Evolutionary conservation across 2,888 invertebrate genomes (phyloP).

Genomic region (Eurytoma californica): DNA sequence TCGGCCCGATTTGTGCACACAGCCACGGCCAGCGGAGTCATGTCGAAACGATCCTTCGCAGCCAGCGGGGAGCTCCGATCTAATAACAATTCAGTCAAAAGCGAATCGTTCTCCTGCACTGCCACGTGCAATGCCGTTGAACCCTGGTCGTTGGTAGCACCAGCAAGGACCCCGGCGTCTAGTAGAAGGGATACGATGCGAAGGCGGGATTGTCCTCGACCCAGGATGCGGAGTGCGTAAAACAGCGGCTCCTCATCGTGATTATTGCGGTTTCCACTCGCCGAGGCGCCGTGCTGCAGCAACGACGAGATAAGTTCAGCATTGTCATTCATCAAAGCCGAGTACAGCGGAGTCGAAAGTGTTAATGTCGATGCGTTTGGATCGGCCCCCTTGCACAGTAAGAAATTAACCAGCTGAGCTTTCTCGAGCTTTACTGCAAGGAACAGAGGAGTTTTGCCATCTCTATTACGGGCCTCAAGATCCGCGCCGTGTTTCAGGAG

Average conservation of each 20-base stretch:
- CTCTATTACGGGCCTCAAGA: constrained; percentile 1
- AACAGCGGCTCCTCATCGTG: constrained; percentile 26
- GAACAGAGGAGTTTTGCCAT: constrained; percentile 26
- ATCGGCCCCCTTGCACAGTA: constrained; percentile 2
- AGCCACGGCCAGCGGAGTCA: neutral
- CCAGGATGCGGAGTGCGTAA: constrained; percentile 10
- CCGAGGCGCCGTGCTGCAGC: neutral
- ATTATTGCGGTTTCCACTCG: neutral
- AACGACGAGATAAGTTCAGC: neutral
- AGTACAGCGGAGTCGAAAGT: constrained; percentile 12
- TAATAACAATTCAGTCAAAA: neutral
- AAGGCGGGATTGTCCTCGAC: neutral
- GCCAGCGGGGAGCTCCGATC: neutral
- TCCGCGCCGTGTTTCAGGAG: neutral
- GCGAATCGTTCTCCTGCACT: neutral
- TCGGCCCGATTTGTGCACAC: constrained; percentile 2
- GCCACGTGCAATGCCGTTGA: constrained; percentile 23
- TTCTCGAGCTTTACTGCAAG: constrained; percentile 35
- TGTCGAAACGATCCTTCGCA: constrained; percentile 19
- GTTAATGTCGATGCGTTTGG: neutral
- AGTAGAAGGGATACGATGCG: neutral
- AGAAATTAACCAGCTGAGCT: neutral
- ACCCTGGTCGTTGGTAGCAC: neutral
- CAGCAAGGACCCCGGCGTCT: neutral
- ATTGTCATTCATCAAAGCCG: constrained; percentile 22